A percentile compares a stretch with the other conserved stretches of the same genome.
Conservation (phyloP, 1,140 invertebrate species). For the Drosophila tani region DNA sequence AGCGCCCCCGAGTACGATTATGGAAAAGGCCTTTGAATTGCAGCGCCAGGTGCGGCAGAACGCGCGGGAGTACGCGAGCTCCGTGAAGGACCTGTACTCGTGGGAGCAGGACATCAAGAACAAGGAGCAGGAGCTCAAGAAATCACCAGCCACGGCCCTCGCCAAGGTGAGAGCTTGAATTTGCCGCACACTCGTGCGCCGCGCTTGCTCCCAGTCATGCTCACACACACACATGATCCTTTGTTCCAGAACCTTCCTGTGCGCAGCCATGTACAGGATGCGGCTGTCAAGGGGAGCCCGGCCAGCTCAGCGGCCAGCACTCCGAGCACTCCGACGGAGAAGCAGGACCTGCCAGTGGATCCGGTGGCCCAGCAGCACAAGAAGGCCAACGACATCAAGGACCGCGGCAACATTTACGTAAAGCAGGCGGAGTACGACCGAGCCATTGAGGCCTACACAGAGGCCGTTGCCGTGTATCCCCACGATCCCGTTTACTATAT, state of each 20-base stretch:
- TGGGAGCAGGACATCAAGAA: slow-evolving; percentile 94
- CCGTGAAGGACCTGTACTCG: slow-evolving; percentile 90
- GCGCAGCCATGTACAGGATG: slow-evolving; percentile 58
- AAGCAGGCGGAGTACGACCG: slow-evolving; percentile 91
- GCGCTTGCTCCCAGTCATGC: neutral
- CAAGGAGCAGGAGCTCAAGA: slow-evolving; percentile 88
- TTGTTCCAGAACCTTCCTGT: slow-evolving; percentile 49
- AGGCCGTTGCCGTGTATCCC: slow-evolving; percentile 91
- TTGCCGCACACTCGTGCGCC: slow-evolving; percentile 7
- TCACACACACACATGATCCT: neutral
- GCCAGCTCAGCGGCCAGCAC: slow-evolving; percentile 46
- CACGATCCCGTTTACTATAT: slow-evolving; percentile 93
- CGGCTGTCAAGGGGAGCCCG: slow-evolving; percentile 15
- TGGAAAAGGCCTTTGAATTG: slow-evolving; percentile 86
- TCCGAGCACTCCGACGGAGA: slow-evolving; percentile 71
- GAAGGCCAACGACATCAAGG: slow-evolving; percentile 85
- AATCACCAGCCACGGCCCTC: slow-evolving; percentile 39
- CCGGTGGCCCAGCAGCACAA: slow-evolving; percentile 79
- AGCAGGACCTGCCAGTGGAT: slow-evolving; percentile 64
- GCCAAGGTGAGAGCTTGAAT: slow-evolving; percentile 54
- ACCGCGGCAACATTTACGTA: slow-evolving; percentile 93
- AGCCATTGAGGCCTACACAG: slow-evolving; percentile 92
- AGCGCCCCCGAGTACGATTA: slow-evolving; percentile 27
- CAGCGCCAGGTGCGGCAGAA: slow-evolving; percentile 91
- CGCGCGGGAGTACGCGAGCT: slow-evolving; percentile 89